Evolutionary conservation across 2,797 vertebrate species (phyloP).

Genomic region (Gobionotothen gibberifrons): DNA sequence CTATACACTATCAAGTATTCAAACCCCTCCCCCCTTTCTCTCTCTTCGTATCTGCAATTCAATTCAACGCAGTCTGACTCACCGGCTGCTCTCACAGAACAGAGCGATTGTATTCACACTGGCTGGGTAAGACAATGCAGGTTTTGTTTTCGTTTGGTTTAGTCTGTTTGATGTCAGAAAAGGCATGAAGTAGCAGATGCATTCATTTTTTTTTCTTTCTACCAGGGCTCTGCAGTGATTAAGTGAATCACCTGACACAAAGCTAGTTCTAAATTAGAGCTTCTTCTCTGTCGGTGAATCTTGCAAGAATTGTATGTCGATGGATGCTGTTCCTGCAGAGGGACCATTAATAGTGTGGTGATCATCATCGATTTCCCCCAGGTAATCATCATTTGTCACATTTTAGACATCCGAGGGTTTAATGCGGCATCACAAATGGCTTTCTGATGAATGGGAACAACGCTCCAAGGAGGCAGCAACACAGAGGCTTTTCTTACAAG

Average conservation of each 20-base stretch:
- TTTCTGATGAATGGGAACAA: constrained; percentile 82
- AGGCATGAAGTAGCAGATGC: constrained; percentile 38
- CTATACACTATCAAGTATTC: constrained; percentile 27
- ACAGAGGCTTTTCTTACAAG: constrained; percentile 53
- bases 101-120: constrained; percentile 42
- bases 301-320: constrained; percentile 51
- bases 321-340: constrained; percentile 65
- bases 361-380: constrained; percentile 80
- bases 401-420: constrained; percentile 77
- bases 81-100: constrained; percentile 54
- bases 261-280: constrained; percentile 66
- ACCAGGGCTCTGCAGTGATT: constrained; percentile 36
- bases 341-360: constrained; percentile 73
- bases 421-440: constrained; percentile 78
- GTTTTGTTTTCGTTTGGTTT: constrained; percentile 56
- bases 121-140: constrained; percentile 58
- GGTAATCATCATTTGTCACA: constrained; percentile 80
- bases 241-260: constrained; percentile 60
- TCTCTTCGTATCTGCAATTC: constrained; percentile 20
- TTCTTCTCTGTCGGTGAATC: constrained; percentile 44
- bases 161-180: constrained; percentile 53
- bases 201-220: not conserved
- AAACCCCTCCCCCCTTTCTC: constrained; percentile 10
- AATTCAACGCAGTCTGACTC: constrained; percentile 50
- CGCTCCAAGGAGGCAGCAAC: constrained; percentile 56